Evolutionary conservation across 2,113 vertebrate species (phyloP).

Genomic region (Callipepla californica): DNA sequence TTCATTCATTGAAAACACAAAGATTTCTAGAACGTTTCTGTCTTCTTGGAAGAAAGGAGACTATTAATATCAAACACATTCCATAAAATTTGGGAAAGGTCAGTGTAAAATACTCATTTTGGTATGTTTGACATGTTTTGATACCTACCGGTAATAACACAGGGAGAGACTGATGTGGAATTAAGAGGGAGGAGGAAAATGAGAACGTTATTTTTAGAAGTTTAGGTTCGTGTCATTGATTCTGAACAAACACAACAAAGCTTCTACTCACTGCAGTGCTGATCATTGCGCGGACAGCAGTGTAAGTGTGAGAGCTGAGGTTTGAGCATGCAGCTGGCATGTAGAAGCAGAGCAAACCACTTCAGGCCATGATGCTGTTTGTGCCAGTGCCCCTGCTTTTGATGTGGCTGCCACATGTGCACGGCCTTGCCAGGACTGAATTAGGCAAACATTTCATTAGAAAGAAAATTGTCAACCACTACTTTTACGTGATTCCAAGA

Average conservation of each 20-base stretch:
- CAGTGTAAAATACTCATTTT: not conserved
- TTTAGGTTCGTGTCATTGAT: not conserved
- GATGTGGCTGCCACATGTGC: constrained; percentile 66
- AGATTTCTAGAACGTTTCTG: not conserved
- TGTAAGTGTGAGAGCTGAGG: not conserved
- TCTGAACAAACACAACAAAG: not conserved
- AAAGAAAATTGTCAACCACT: constrained; percentile 1
- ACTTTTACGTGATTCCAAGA: constrained; percentile 20
- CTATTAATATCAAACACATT: not conserved
- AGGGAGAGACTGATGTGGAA: not conserved
- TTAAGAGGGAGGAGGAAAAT: not conserved
- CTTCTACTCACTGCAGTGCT: not conserved
- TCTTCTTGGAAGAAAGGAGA: not conserved
- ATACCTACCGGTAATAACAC: not conserved
- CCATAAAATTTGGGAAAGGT: not conserved
- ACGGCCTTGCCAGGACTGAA: not conserved
- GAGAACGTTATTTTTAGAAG: not conserved
- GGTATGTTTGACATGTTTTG: not conserved
- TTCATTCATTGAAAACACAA: not conserved
- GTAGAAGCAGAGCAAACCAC: constrained; percentile 18
- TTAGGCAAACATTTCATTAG: constrained; percentile 40
- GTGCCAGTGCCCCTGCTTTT: constrained; percentile 15
- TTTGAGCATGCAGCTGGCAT: not conserved
- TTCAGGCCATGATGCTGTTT: not conserved
- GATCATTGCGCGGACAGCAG: not conserved